A percentile compares a stretch with the other conserved stretches of the same genome.
Conservation (phyloP, 2,113 vertebrate genomes). For the Ursus arctos region DNA sequence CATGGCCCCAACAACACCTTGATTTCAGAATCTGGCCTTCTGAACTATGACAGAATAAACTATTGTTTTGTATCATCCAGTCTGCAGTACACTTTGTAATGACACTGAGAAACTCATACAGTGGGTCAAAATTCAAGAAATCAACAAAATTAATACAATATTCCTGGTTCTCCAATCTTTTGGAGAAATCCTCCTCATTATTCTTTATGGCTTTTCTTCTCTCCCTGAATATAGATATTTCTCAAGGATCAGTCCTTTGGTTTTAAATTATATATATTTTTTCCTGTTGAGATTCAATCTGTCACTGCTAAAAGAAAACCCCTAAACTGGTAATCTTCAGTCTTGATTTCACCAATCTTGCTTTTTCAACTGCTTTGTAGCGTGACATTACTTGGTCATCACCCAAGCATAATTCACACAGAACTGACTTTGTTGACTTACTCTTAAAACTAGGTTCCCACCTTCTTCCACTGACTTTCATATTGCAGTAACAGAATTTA, state of each 20-base stretch:
- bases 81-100: background rate
- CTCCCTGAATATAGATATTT: background rate
- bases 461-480: constrained; percentile 31
- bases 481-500: background rate
- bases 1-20: background rate
- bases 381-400: background rate
- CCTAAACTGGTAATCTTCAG: background rate
- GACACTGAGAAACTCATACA: background rate
- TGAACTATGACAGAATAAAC: background rate
- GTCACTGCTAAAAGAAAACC: background rate
- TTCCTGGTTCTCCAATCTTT: background rate
- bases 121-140: constrained; percentile 6
- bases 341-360: background rate
- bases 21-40: background rate
- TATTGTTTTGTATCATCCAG: background rate
- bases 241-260: constrained; percentile 17
- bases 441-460: background rate
- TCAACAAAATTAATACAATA: background rate
- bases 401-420: background rate
- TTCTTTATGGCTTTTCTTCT: background rate
- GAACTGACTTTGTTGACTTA: background rate
- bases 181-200: background rate
- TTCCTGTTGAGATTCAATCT: background rate
- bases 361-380: background rate
- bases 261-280: background rate